Evolutionary conservation across 2,113 vertebrate genomes (phyloP), one percentile per base, ranked within the genome.

Genomic region (Upupa epops): DNA sequence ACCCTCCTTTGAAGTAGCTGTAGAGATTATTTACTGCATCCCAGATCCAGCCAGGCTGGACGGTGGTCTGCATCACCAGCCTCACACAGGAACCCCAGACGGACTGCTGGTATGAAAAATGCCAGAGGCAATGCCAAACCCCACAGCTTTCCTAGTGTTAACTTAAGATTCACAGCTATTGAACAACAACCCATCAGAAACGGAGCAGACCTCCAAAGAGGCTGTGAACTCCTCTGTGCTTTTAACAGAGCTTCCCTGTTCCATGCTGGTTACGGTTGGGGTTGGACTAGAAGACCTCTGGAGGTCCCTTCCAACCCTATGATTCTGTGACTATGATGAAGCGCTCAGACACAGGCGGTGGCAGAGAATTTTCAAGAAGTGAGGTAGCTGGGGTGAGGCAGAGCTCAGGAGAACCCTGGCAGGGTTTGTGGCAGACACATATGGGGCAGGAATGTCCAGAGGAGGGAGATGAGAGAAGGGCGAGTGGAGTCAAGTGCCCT

Each of bases 21-120:
- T n/a, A n/a, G n/a, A n/a, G n/a, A n/a, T n/a, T 88, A 72, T 94
- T 86, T 75, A 49, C 72, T 81, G 73, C 49, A 68, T 73, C n/a
- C 46, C 25, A 72, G 49, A 89, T 45, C 29, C 65, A 64, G 36
- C 11, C 0, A 0, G 51, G 92, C 54, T 54, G 86, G 86, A 22
- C 72, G 65, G 22, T 70, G 92, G 37, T 83, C 28, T 26, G 72
- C 42, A n/a, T 71, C 73, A 4, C 46, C 5, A 3, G 45, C 69
- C 54, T 49, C 83, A 11, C 17, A 1, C 8, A 60, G 58, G 65
- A 88, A 17, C 76, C 64, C 88, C 56, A 51, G 55, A 75, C 86
- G 90, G 76, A 85, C 55, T 49, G 72, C 13, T 46, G 58, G 45
- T 7, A 32, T 3, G 37, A 77, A 32, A 52, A 93, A 91, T 31